Evolutionary conservation across 2,113 vertebrate species (phyloP).

Genomic region (Ctenodactylus gundi): DNA sequence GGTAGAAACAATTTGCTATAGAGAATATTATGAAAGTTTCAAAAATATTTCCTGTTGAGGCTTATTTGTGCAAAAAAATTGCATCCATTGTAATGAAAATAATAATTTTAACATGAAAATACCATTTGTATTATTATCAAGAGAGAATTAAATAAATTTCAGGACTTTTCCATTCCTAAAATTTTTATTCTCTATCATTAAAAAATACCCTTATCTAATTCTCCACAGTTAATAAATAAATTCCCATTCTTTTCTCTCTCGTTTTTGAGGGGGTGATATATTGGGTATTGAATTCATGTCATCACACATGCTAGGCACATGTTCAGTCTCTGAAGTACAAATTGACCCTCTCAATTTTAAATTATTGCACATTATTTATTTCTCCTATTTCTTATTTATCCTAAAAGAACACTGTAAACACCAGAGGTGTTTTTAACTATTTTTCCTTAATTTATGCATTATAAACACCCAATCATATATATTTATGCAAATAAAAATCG

Average conservation of each 20-base stretch:
- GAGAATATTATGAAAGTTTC: constrained; percentile 27
- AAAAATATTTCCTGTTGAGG: neutral
- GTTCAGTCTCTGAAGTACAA: neutral
- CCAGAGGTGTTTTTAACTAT: neutral
- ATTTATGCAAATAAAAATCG: constrained; percentile 4
- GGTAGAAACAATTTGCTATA: constrained; percentile 38
- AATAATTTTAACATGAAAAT: neutral
- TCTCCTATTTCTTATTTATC: neutral
- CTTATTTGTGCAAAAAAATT: neutral
- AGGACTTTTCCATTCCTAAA: neutral
- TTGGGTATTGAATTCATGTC: neutral
- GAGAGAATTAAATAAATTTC: neutral
- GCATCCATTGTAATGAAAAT: neutral
- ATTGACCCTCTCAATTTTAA: neutral
- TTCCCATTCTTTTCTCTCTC: too few species aligned
- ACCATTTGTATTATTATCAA: neutral
- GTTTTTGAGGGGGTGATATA: neutral
- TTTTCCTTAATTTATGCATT: neutral
- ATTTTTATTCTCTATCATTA: neutral
- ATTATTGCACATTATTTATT: neutral
- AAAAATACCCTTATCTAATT: neutral
- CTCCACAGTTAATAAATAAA: neutral
- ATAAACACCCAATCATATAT: neutral
- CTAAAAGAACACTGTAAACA: neutral
- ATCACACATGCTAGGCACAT: neutral